Percentiles rank a stretch among this genome's conserved stretches.
These are phyloP conservation scores for Tuberolachnus salignus DNA, from an alignment of 2,888 invertebrate species.

Conservation along the genomic window DNA sequence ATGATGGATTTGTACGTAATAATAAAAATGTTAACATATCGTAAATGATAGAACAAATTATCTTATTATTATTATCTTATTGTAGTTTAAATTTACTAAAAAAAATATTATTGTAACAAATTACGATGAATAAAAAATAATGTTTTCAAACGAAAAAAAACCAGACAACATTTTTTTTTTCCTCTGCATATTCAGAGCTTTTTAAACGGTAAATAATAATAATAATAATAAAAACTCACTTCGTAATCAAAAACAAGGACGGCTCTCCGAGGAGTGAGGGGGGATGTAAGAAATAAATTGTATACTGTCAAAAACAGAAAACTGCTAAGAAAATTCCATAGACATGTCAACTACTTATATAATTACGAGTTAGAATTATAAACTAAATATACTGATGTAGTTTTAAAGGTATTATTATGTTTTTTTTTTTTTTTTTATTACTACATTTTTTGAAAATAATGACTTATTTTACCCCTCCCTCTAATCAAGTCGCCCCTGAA, in stretches of 20 bases:
- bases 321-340: no score
- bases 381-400: no score
- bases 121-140: slow-evolving; percentile 33
- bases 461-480: no score
- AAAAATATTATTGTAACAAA: slow-evolving; percentile 10
- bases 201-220: slow-evolving; percentile 16
- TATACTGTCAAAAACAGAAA: no score
- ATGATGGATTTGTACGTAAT: slow-evolving; percentile 32
- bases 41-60: slow-evolving; percentile 39
- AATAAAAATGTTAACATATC: slow-evolving; percentile 36
- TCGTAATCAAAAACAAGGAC: background rate
- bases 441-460: no score
- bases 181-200: background rate
- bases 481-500: no score
- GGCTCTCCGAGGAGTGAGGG: no score
- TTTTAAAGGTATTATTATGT: no score
- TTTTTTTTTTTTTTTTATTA: no score
- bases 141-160: slow-evolving; percentile 21
- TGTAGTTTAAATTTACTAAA: slow-evolving; percentile 27
- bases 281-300: no score
- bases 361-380: no score
- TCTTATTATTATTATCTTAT: background rate
- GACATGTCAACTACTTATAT: no score
- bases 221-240: background rate
- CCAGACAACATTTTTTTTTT: slow-evolving; percentile 15